phyloP scores from a whole-genome alignment of 2,113 vertebrate genomes.

The Pollimyrus isidori region DNA sequence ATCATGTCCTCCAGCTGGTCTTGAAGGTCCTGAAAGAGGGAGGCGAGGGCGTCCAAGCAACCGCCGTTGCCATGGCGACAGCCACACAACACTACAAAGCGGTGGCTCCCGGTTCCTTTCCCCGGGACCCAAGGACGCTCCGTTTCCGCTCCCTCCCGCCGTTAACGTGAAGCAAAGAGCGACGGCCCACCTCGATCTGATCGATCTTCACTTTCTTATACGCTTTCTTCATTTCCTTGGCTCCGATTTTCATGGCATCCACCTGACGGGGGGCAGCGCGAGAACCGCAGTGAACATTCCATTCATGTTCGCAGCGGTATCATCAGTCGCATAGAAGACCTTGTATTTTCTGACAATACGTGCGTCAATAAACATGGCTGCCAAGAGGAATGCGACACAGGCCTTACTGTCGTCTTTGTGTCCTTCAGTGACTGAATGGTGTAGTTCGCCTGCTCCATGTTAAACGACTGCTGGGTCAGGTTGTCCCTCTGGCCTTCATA shows the following conservation, averaged over 20 bases:
- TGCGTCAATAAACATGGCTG: neutral
- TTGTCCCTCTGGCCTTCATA: conserved; percentile 95
- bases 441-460: conserved; percentile 99
- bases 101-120: neutral
- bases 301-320: neutral
- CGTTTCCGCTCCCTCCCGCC: neutral
- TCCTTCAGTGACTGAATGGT: conserved; percentile 95
- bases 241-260: conserved; percentile 96
- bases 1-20: conserved; percentile 98
- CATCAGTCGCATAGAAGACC: neutral
- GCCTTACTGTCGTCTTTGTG: conserved; percentile 90
- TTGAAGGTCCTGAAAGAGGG: conserved; percentile 76
- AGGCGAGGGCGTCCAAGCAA: neutral
- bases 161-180: neutral
- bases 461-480: conserved; percentile 92
- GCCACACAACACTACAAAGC: neutral
- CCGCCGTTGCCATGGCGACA: neutral
- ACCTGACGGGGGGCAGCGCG: conserved; percentile 62
- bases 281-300: neutral
- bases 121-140: neutral
- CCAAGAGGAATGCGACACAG: neutral
- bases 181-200: conserved; percentile 85
- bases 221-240: conserved; percentile 97
- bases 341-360: neutral
- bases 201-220: conserved; percentile 95